Evolutionary conservation across 2,113 vertebrate species (phyloP).

Genomic region (Nycticorax nycticorax): DNA sequence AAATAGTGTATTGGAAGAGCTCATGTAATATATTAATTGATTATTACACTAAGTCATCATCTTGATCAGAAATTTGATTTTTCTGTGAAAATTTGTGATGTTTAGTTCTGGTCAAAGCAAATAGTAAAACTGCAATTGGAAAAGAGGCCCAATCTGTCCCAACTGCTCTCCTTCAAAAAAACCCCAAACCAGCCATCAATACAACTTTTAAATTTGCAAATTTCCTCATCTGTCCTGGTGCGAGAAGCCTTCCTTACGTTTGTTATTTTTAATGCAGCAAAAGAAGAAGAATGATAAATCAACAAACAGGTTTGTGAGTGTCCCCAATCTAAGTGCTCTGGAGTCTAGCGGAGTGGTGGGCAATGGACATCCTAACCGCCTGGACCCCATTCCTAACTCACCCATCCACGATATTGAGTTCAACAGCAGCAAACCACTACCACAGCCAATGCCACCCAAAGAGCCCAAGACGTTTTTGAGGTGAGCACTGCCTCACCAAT

Average conservation of each 20-base stretch:
- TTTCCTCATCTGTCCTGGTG: constrained; percentile 45
- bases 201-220: background rate
- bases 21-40: background rate
- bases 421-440: constrained; percentile 97
- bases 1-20: background rate
- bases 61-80: background rate
- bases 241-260: constrained; percentile 66
- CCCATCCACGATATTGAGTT: constrained; percentile 95
- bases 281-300: constrained; percentile 99
- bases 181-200: background rate
- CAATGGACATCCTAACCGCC: constrained; percentile 88
- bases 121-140: background rate
- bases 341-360: constrained; percentile 88
- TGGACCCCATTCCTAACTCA: constrained; percentile 97
- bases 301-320: constrained; percentile 96
- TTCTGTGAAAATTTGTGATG: background rate
- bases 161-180: background rate
- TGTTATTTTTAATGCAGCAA: constrained; percentile 94
- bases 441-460: constrained; percentile 93
- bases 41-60: background rate
- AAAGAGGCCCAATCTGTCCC: background rate
- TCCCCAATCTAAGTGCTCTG: constrained; percentile 94
- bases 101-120: background rate
- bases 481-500: constrained; percentile 90
- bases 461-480: constrained; percentile 98